Evolutionary conservation across 2,797 vertebrate genomes (phyloP).

Genomic region (Fundulus diaphanus): DNA sequence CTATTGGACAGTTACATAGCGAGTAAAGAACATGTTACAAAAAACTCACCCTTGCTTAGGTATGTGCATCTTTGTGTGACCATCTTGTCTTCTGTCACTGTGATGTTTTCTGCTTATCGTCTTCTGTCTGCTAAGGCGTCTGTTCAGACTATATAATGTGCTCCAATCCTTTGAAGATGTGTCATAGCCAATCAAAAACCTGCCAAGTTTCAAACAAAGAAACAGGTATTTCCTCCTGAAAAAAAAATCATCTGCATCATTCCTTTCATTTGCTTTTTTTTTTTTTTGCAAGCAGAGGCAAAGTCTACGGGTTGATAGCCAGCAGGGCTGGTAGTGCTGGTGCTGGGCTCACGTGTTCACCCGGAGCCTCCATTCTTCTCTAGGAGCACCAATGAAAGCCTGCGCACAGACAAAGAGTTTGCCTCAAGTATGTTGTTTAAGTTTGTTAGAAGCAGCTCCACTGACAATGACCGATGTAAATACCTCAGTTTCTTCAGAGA

Average conservation of each 20-base stretch:
- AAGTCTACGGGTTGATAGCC: neutral
- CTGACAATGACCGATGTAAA: conserved; percentile 30
- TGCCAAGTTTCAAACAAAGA: neutral
- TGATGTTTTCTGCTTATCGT: conserved; percentile 9
- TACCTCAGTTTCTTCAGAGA: neutral
- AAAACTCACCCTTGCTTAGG: conserved; percentile 53
- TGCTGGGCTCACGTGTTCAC: conserved; percentile 14
- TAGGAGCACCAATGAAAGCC: conserved; percentile 14
- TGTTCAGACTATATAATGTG: conserved; percentile 53
- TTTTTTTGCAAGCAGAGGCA: conserved; percentile 57
- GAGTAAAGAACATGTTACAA: neutral
- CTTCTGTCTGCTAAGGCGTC: neutral
- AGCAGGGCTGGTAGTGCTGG: neutral
- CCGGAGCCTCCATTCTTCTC: conserved; percentile 11
- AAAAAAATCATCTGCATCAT: conserved; percentile 22
- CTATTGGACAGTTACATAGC: neutral
- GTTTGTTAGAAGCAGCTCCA: conserved; percentile 23
- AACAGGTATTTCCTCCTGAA: neutral
- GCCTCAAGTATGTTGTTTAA: neutral
- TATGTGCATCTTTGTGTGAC: conserved; percentile 35
- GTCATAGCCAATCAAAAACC: conserved; percentile 45
- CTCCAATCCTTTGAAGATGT: neutral
- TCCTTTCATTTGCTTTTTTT: conserved; percentile 19
- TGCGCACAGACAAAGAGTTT: conserved; percentile 2
- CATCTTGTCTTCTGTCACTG: conserved; percentile 50